phyloP scores from a whole-genome alignment of 2,797 vertebrate species.

The Brotula barbata region DNA sequence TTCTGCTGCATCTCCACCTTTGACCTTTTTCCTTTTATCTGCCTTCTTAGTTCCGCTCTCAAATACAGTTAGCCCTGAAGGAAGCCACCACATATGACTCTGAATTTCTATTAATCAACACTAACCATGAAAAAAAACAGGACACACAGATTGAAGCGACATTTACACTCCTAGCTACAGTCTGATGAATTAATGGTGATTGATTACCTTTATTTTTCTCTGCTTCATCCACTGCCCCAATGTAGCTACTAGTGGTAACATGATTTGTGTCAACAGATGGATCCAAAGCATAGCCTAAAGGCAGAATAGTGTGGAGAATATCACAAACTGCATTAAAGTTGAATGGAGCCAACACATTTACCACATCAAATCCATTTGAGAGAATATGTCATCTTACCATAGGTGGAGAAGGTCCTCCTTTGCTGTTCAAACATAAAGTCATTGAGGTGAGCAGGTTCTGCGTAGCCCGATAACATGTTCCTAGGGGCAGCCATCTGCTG shows the following conservation, averaged over 20 bases:
- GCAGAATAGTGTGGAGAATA: constrained; percentile 21
- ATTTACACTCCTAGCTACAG: neutral
- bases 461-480: constrained; percentile 97
- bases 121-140: neutral
- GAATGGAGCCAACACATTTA: neutral
- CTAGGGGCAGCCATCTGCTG: constrained; percentile 98
- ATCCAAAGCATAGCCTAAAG: constrained; percentile 94
- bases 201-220: constrained; percentile 96
- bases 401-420: constrained; percentile 95
- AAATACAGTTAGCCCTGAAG: constrained; percentile 93
- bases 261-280: constrained; percentile 91
- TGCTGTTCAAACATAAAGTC: constrained; percentile 99
- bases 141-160: neutral
- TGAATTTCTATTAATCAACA: neutral
- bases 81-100: neutral
- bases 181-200: neutral
- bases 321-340: constrained; percentile 4
- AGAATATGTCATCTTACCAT: constrained; percentile 76
- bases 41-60: constrained; percentile 88
- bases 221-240: constrained; percentile 95
- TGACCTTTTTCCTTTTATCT: constrained; percentile 94
- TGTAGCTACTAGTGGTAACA: constrained; percentile 80
- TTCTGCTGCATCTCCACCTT: constrained; percentile 92
- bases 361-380: neutral
- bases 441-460: constrained; percentile 95